Evolutionary conservation across 2,797 vertebrate species (phyloP), one percentile per base, ranked within the genome.

Genomic region (Percopsis omiscomaycus): DNA sequence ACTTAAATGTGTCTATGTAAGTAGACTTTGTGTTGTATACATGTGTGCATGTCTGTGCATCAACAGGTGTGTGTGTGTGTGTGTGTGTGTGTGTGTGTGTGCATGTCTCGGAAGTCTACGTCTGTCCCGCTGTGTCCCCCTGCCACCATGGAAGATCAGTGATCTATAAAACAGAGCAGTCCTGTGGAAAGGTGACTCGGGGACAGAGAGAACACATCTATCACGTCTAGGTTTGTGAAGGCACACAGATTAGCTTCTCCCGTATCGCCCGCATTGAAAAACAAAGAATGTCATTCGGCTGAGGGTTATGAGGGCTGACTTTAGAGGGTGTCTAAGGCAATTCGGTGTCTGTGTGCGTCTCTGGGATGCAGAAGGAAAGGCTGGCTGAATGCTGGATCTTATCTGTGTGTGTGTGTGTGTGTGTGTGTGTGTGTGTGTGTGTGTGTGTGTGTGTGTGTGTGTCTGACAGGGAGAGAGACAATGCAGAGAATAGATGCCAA

Each of bases 401-500:
- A 88, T 90, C 86, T 44, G n/a, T 56, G 48, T 46, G 32, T 52
- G 48, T 15, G 13, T 59, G 55, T 53, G 54, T 51, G 45, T 66
- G 54, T 59, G 47, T 52, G 55, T 50, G 56, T 29, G 48, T 15
- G 47, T 66, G 77, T 76, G 73, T 84, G 84, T 86, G 50, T n/a
- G 51, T 45, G 61, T 11, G 42, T 28, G 42, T 14, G 49, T 42
- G 50, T 13, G 60, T 32, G 12, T 48, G 52, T 56, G 59, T 59
- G 61, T 51, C 46, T 46, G 82, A 86, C 86, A 89, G 75, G 59
- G 79, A 87, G 71, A 86, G 85, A 83, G 83, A 90, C 88, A 89
- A 88, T 85, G 80, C 82, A 77, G 83, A 69, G 64, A 86, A 89
- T 85, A 81, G 84, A 88, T 86, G 84, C 88, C 83, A 86, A 86